Evolutionary conservation across 1,140 invertebrate genomes (phyloP).

Genomic region (Drosophila bocqueti): DNA sequence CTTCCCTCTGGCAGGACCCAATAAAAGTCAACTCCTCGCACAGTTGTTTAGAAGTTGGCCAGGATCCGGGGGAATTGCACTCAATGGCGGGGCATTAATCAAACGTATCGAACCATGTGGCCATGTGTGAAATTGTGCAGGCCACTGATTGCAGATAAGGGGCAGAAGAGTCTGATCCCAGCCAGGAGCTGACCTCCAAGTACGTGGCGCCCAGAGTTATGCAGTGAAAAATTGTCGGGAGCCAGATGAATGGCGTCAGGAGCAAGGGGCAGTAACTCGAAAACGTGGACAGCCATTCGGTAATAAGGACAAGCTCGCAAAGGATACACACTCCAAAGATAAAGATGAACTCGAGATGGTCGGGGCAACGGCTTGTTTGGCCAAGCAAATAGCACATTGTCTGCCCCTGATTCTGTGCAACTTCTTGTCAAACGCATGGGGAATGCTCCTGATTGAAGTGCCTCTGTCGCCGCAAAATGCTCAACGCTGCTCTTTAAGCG

Average conservation of each 20-base stretch:
- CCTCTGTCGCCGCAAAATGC: constrained; percentile 53
- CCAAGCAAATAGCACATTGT: constrained; percentile 57
- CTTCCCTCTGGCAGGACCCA: constrained; percentile 8
- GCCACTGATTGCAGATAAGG: constrained; percentile 74
- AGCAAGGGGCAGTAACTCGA: constrained; percentile 24
- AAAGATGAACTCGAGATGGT: constrained; percentile 37
- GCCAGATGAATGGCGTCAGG: constrained; percentile 65
- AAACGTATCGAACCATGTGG: constrained; percentile 71
- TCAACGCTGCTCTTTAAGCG: constrained; percentile 50
- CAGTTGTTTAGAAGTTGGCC: constrained; percentile 51
- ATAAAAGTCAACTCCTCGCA: constrained; percentile 39
- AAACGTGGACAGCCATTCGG: constrained; percentile 47
- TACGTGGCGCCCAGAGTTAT: constrained; percentile 72
- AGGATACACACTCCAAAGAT: constrained; percentile 29
- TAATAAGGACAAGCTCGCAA: constrained; percentile 31
- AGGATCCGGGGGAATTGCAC: constrained; percentile 14
- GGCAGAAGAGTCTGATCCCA: constrained; percentile 1
- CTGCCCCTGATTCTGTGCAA: constrained; percentile 44
- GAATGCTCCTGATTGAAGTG: constrained; percentile 80
- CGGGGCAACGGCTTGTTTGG: constrained; percentile 30
- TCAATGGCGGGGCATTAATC: constrained; percentile 67
- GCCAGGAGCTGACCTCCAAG: constrained; percentile 16
- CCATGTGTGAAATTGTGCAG: constrained; percentile 76
- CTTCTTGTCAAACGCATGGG: constrained; percentile 80
- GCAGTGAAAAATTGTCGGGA: constrained; percentile 73